Evolutionary conservation across 2,797 vertebrate species (phyloP), one percentile per base, ranked within the genome.

Genomic region (Poecilia velifera): DNA sequence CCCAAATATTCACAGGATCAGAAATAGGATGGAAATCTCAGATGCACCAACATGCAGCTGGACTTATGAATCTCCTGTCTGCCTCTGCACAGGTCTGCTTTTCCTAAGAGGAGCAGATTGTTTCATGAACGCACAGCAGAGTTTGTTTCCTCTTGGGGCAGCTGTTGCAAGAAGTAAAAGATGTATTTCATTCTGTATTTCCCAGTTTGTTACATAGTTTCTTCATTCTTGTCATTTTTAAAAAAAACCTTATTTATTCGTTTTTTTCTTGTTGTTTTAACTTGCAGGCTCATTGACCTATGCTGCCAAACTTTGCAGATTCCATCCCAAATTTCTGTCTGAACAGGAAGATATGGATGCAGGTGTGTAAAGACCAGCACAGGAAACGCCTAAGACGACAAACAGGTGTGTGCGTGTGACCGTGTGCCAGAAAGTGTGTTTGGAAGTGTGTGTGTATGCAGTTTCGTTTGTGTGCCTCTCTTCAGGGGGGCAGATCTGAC

Each of bases 291-390:
- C 59, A 20, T 8, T 39, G 4, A 75, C 68, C 4, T 5, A 13
- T 47, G 51, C 53, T 68, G 74, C 68, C 80, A 90, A 76, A 76
- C 74, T 72, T 78, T 62, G 88, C 86, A 83, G 75, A 87, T 88
- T 89, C 68, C 43, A 62, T 73, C 87, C 83, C 76, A 78, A 75
- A 82, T 68, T 68, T 59, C 47, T 76, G 72, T 84, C 84, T 79
- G 72, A 83, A 76, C 73, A 76, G 47, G 84, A 76, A 84, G 71
- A 87, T 74, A 74, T 64, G 76, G 72, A 72, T 76, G 68, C 89
- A 89, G 90, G 84, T 92, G 87, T 90, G 84, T 91, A 59, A 72
- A 82, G 84, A 82, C 85, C 82, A 76, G 81, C 76, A 79, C 62
- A 87, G 82, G 82, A 86, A 83, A 66, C 72, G 75, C 76, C 74